A percentile compares a stretch with the other conserved stretches of the same genome.
phyloP scores from a whole-genome alignment of 92 coral and sea anemone genomes.

The Montipora capitata region DNA sequence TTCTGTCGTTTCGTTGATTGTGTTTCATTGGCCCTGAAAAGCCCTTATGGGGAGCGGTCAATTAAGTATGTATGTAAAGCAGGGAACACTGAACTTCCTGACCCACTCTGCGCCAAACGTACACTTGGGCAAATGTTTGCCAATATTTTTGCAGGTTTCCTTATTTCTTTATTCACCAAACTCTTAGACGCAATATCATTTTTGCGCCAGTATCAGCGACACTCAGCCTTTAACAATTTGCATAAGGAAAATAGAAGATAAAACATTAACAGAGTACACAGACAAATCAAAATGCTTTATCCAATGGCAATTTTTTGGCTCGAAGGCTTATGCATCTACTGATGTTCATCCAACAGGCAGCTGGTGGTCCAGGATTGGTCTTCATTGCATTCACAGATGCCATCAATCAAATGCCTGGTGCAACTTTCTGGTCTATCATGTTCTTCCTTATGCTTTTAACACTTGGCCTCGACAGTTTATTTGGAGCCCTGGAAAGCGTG shows the following conservation, averaged over 20 bases:
- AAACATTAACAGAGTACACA: too few relatives aligned
- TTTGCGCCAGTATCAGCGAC: background rate
- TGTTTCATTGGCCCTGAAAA: too few relatives aligned
- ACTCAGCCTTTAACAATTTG: too few relatives aligned
- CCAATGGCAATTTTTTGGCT: background rate
- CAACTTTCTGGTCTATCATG: constrained; percentile 93
- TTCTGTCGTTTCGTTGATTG: too few relatives aligned
- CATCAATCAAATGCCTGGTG: constrained; percentile 94
- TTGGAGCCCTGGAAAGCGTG: constrained; percentile 96
- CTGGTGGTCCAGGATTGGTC: constrained; percentile 94
- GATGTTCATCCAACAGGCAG: constrained; percentile 63
- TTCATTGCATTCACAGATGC: constrained; percentile 98
- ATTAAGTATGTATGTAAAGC: too few relatives aligned
- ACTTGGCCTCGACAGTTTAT: constrained; percentile 93
- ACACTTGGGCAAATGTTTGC: background rate
- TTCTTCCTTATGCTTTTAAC: constrained; percentile 95
- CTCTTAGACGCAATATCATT: background rate
- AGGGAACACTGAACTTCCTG: too few relatives aligned
- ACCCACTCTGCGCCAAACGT: too few relatives aligned
- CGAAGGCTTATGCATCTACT: background rate
- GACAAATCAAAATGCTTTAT: too few relatives aligned
- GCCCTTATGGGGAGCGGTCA: too few relatives aligned
- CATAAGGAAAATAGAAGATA: too few relatives aligned
- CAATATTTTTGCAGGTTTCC: background rate
- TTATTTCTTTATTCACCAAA: background rate